Percentiles rank a stretch among this genome's conserved stretches.
Evolutionary conservation across 2,888 invertebrate genomes (phyloP).

Genomic region (Merodon equestris): DNA sequence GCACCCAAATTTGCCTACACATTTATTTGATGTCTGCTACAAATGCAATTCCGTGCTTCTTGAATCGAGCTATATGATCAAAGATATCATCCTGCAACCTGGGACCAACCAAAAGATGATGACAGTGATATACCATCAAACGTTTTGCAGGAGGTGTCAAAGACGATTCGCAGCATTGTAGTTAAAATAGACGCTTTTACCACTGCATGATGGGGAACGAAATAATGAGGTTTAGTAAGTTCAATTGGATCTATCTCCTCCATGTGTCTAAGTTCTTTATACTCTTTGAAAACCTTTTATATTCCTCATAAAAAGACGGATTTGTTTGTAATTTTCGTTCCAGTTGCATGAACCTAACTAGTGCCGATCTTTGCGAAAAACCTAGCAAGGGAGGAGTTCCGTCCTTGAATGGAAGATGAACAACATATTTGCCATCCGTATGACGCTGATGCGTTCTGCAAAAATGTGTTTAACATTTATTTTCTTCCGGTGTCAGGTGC

Average conservation of each 20-base stretch:
- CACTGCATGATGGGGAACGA: conserved; percentile 34
- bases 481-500: background rate
- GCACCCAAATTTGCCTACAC: conserved; percentile 25
- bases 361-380: background rate
- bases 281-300: conserved; percentile 2
- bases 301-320: background rate
- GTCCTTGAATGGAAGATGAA: background rate
- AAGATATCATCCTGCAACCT: conserved; percentile 22
- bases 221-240: conserved; percentile 7
- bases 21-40: conserved; percentile 16
- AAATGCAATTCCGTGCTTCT: conserved; percentile 7
- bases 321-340: background rate
- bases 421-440: background rate
- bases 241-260: background rate
- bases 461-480: background rate
- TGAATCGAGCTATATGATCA: conserved; percentile 8
- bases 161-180: conserved; percentile 23
- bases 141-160: conserved; percentile 31
- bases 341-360: background rate
- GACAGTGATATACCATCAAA: conserved; percentile 13
- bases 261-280: conserved; percentile 9
- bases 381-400: background rate
- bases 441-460: background rate
- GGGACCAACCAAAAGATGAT: conserved; percentile 14
- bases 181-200: conserved; percentile 30